phyloP scores from a whole-genome alignment of 2,888 invertebrate genomes.

The Dicyrtoma fusca region DNA sequence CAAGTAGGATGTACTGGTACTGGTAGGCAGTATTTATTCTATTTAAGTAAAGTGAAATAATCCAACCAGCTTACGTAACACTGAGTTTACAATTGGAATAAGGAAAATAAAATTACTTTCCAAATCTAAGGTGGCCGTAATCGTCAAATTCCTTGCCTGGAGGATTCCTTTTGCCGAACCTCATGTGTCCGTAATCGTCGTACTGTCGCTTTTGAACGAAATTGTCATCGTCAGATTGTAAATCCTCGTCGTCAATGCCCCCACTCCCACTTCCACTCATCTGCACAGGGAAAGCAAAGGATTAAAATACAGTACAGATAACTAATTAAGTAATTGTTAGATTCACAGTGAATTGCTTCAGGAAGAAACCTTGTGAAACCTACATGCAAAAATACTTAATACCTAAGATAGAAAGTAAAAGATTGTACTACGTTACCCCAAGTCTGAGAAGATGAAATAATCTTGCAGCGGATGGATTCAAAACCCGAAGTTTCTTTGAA shows the following conservation, averaged over 20 bases:
- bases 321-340: too few species aligned
- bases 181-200: constrained; percentile 55
- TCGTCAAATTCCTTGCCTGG: constrained; percentile 49
- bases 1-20: too few species aligned
- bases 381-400: neutral
- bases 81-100: too few species aligned
- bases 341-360: too few species aligned
- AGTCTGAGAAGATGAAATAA: constrained; percentile 25
- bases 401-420: neutral
- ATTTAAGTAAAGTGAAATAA: too few species aligned
- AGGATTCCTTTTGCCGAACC: constrained; percentile 51
- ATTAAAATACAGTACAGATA: too few species aligned
- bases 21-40: too few species aligned
- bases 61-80: too few species aligned
- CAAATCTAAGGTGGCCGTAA: constrained; percentile 53
- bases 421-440: constrained; percentile 20
- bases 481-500: constrained; percentile 15
- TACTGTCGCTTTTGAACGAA: constrained; percentile 41
- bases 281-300: too few species aligned
- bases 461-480: constrained; percentile 23
- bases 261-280: neutral
- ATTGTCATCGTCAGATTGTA: constrained; percentile 31
- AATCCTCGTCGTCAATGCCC: constrained; percentile 23
- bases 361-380: too few species aligned
- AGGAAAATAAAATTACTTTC: constrained; percentile 40